phyloP scores from a whole-genome alignment of 2,888 invertebrate genomes.

The Acleris laterana region DNA sequence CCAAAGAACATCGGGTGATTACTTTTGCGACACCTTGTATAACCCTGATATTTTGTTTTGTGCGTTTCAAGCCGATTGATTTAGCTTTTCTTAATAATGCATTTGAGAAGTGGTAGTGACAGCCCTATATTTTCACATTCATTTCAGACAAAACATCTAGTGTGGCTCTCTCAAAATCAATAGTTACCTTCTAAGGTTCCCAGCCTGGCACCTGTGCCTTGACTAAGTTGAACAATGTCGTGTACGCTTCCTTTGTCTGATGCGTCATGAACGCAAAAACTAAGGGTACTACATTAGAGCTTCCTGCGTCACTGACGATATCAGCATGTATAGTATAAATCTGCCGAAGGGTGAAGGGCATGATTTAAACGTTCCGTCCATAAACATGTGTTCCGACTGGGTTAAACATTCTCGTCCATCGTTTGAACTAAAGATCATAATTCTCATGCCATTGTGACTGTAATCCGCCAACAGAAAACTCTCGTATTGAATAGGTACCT shows the following conservation, averaged over 20 bases:
- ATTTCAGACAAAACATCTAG: too few relatives aligned
- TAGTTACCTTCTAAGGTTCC: too few relatives aligned
- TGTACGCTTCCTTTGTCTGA: not conserved
- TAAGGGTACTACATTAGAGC: not conserved
- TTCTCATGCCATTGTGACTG: too few relatives aligned
- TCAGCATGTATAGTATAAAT: not conserved
- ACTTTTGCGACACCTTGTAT: too few relatives aligned
- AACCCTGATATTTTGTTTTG: not conserved
- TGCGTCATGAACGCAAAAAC: too few relatives aligned
- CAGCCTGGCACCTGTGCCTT: conserved; percentile 4
- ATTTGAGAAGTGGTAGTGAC: too few relatives aligned
- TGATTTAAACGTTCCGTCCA: conserved; percentile 1
- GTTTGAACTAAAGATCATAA: not conserved
- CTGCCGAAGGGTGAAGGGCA: not conserved
- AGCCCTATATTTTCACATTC: too few relatives aligned
- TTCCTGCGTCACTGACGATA: not conserved
- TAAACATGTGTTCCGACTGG: not conserved
- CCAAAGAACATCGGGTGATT: too few relatives aligned
- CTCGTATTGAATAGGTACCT: not conserved
- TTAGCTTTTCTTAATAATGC: not conserved
- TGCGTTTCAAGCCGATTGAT: not conserved
- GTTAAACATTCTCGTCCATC: not conserved
- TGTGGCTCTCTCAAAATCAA: too few relatives aligned
- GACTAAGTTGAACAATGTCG: not conserved
- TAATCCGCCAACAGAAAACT: conserved; percentile 6